These are phyloP conservation scores for Erythrocercus mccallii DNA, from an alignment of 2,113 vertebrate genomes.

Conservation along the genomic window DNA sequence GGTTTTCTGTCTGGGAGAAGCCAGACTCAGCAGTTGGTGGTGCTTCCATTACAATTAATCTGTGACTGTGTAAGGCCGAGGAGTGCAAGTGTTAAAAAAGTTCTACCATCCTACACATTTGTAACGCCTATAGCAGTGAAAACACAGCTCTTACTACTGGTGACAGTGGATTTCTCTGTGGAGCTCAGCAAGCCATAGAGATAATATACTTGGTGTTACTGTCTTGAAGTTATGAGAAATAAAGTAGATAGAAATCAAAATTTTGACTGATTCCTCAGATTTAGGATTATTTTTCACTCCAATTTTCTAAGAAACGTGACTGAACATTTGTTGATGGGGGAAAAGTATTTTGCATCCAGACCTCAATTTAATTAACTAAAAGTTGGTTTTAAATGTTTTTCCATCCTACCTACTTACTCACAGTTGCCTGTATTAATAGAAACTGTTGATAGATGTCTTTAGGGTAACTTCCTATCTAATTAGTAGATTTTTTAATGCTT, in stretches of 20 bases:
- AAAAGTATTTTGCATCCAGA: constrained; percentile 43
- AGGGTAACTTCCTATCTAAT: constrained; percentile 66
- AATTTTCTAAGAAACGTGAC: constrained; percentile 29
- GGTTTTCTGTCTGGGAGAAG: neutral
- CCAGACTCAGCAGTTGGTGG: neutral
- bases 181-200: neutral
- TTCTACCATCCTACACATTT: neutral
- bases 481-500: constrained; percentile 58
- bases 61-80: neutral
- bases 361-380: constrained; percentile 61
- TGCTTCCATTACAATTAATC: neutral
- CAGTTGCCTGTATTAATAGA: constrained; percentile 60
- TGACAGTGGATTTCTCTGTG: neutral
- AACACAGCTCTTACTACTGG: neutral
- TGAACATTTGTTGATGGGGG: constrained; percentile 22
- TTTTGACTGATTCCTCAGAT: neutral
- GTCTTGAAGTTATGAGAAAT: neutral
- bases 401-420: constrained; percentile 55
- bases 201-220: neutral
- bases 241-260: constrained; percentile 1
- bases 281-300: constrained; percentile 4
- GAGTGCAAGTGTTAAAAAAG: neutral
- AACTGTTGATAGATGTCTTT: constrained; percentile 63
- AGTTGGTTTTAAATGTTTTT: constrained; percentile 53
- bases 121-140: neutral